Base-by-base conservation (phyloP, 2,888 invertebrate genomes). In the Ectemnius cavifrons region DNA sequence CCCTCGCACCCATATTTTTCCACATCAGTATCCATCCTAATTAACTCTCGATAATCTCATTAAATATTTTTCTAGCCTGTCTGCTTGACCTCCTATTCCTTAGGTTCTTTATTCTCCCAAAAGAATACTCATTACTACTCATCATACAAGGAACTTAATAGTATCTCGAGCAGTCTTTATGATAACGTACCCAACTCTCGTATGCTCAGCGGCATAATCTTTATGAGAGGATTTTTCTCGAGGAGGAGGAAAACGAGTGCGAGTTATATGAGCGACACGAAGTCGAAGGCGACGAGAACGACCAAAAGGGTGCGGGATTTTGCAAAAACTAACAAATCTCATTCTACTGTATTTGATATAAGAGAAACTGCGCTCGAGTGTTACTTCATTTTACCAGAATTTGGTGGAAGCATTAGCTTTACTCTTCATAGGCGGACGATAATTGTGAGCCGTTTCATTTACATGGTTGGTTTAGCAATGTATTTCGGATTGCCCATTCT, bases 241-340 rank as follows among this genome's bases (percentile, higher is more conserved):
- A 52, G n/a, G 66, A 70, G 63, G 45, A 75, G 63, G 63, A 73
- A 60, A 72, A 66, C 11, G 63, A 56, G 78, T 67, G 76, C 65
- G 56, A 59, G 70, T 75, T 68, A 74, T 72, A 71, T 71, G 63
- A 73, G 72, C 67, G 78, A 77, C 73, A 71, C 68, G 78, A 52
- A 52, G 52, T 52, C 67, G 80, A 73, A 77, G 79, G 77, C 79
- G 81, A 83, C 79, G 81, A 81, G 75, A 69, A 61, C 77, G 75
- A 75, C 57, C 64, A 69, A 71, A 71, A 63, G 69, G 59, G 59
- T 28, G 37, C 37, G 37, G 37, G 37, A 11, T 37, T 37, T 37
- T 37, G 37, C 37, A 37, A 37, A 6, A 37, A 37, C 37, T 37
- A 37, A 37, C 37, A 37, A 37, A 37, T 37, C 37, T 37, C 37